Conservation (phyloP, 2,888 invertebrate genomes). For the Eupeodes luniger region DNA sequence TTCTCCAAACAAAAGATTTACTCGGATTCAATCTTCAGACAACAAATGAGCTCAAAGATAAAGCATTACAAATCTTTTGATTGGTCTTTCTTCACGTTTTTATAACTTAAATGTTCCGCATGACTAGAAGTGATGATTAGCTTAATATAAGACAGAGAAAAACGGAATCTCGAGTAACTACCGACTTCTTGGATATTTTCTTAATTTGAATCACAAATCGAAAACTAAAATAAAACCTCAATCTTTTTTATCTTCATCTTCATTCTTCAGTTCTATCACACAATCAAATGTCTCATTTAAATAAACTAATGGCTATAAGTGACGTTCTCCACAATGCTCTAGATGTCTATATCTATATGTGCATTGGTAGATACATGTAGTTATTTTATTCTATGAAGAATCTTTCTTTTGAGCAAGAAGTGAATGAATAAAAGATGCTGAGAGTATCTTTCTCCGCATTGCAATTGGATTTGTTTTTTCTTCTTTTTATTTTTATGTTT, state of each 20-base stretch:
- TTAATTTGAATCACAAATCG: conserved; percentile 38
- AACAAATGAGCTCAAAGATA: neutral
- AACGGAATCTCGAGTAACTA: too few relatives aligned
- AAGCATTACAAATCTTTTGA: neutral
- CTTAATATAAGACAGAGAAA: neutral
- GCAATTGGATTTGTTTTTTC: neutral
- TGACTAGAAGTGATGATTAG: neutral
- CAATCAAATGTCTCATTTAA: conserved; percentile 27
- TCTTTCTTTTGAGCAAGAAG: neutral
- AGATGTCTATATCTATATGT: neutral
- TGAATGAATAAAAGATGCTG: conserved; percentile 25
- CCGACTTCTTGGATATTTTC: neutral
- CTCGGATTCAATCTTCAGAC: neutral
- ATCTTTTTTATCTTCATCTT: neutral
- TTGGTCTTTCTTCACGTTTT: neutral
- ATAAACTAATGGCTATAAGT: conserved; percentile 19
- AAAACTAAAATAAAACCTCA: conserved; percentile 1
- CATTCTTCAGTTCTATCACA: neutral
- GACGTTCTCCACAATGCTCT: neutral
- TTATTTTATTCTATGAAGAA: neutral
- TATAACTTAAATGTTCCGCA: neutral
- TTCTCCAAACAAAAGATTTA: neutral
- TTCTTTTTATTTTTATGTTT: neutral
- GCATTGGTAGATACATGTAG: neutral
- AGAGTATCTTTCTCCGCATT: neutral